These are phyloP conservation scores for Mustela nigripes DNA, from an alignment of 2,113 vertebrate species.

Conservation along the genomic window DNA sequence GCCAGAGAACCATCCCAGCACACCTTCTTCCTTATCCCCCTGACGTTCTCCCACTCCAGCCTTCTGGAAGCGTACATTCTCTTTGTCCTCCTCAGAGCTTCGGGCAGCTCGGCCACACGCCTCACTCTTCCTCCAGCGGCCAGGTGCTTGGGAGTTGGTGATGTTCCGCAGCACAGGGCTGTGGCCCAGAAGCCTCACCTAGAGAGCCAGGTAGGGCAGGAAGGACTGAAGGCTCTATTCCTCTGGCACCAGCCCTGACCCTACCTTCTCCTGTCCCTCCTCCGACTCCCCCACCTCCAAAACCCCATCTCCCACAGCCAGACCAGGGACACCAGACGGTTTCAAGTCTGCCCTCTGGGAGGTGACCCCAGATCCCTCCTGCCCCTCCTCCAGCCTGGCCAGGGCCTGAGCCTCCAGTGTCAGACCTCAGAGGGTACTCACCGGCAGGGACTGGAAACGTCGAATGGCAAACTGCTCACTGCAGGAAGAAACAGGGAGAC, in stretches of 20 bases:
- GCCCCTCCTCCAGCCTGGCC: not conserved
- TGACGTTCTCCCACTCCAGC: not conserved
- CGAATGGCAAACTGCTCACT: constrained; percentile 89
- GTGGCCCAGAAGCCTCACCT: constrained; percentile 89
- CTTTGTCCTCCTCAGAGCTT: constrained; percentile 84
- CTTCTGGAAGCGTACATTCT: constrained; percentile 87
- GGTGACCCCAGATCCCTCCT: not conserved
- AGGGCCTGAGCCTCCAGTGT: not conserved
- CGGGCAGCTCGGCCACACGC: not conserved
- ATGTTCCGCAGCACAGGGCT: constrained; percentile 90
- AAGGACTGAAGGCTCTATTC: not conserved
- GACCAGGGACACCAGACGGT: not conserved
- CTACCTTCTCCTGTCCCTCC: not conserved
- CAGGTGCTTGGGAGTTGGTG: constrained; percentile 84
- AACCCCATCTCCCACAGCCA: not conserved
- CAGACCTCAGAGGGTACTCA: constrained; percentile 82
- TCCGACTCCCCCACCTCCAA: not conserved
- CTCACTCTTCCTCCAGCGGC: constrained; percentile 76
- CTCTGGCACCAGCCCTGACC: not conserved
- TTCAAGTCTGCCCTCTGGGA: not conserved
- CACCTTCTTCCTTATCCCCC: not conserved
- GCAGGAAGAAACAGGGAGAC: constrained; percentile 12
- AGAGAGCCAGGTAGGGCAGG: not conserved
- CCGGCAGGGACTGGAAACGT: constrained; percentile 93
- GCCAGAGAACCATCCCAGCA: not conserved